Evolutionary conservation across 2,888 invertebrate genomes (phyloP).

Genomic region (Diplolepis rosae): DNA sequence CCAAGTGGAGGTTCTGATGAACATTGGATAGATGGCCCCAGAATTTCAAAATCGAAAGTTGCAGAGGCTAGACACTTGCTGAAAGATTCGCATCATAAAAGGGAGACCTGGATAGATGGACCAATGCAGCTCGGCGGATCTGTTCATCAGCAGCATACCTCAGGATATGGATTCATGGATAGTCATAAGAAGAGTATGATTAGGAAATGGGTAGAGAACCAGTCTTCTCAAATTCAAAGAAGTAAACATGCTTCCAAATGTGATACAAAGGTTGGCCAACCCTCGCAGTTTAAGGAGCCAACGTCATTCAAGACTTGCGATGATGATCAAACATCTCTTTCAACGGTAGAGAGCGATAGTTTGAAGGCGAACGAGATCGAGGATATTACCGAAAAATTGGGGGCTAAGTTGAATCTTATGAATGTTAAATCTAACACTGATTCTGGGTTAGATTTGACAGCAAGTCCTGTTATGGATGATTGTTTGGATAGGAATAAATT

Average conservation of each 20-base stretch:
- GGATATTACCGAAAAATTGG: slow-evolving; percentile 69
- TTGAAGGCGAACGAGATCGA: slow-evolving; percentile 67
- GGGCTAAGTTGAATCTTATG: slow-evolving; percentile 67
- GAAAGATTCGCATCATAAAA: slow-evolving; percentile 87
- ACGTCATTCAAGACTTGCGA: slow-evolving; percentile 79
- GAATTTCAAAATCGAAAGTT: slow-evolving; percentile 88
- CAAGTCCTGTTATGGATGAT: slow-evolving; percentile 68
- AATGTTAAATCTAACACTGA: slow-evolving; percentile 69
- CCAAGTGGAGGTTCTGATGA: slow-evolving; percentile 82
- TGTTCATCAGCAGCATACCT: slow-evolving; percentile 74
- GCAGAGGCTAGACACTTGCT: slow-evolving; percentile 87
- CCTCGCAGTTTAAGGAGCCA: slow-evolving; percentile 76
- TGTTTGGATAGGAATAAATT: slow-evolving; percentile 62
- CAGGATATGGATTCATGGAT: slow-evolving; percentile 92
- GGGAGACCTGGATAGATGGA: slow-evolving; percentile 97
- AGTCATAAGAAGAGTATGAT: slow-evolving; percentile 95
- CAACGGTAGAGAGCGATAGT: slow-evolving; percentile 68
- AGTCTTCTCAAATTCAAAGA: slow-evolving; percentile 87
- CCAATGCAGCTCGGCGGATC: slow-evolving; percentile 82
- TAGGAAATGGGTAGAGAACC: slow-evolving; percentile 93
- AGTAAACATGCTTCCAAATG: slow-evolving; percentile 77
- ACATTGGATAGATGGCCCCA: slow-evolving; percentile 97
- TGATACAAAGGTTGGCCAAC: slow-evolving; percentile 72
- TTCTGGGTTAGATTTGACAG: slow-evolving; percentile 67
- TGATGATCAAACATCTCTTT: slow-evolving; percentile 74